Conservation (phyloP, 1,140 invertebrate genomes). For the Heliothis virescens region DNA sequence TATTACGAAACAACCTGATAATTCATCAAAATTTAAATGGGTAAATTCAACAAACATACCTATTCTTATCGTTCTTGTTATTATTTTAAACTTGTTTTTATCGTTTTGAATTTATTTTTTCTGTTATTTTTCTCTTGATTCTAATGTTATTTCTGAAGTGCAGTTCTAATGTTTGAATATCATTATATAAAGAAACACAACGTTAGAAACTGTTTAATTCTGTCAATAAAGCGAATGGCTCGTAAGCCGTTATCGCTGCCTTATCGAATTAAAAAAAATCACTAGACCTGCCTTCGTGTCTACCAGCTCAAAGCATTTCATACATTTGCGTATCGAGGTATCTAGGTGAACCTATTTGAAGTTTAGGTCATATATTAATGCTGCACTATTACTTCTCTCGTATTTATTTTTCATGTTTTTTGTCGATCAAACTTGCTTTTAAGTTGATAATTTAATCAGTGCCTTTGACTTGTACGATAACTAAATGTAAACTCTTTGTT, state of each 20-base stretch:
- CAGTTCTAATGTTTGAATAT: background rate
- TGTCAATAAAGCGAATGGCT: background rate
- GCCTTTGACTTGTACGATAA: slow-evolving; percentile 30
- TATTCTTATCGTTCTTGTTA: no score
- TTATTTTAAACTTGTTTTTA: no score
- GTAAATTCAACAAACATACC: background rate
- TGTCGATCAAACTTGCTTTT: slow-evolving; percentile 27
- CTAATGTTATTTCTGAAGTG: background rate
- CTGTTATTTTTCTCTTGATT: background rate
- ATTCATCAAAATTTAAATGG: slow-evolving; percentile 10
- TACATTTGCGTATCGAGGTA: background rate
- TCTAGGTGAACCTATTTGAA: background rate
- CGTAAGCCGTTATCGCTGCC: background rate
- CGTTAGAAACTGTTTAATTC: no score
- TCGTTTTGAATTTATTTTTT: background rate
- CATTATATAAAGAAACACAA: no score
- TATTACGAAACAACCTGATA: background rate
- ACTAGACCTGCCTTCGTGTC: background rate
- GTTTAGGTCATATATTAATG: no score
- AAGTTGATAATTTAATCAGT: slow-evolving; percentile 9
- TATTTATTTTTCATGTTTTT: background rate
- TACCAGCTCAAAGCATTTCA: slow-evolving; percentile 17
- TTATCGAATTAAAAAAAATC: background rate
- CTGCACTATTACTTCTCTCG: background rate
- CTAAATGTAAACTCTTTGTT: slow-evolving; percentile 25